Evolutionary conservation across 2,888 invertebrate species (phyloP), one percentile per base, ranked within the genome.

Genomic region (Leistus spinibarbis): DNA sequence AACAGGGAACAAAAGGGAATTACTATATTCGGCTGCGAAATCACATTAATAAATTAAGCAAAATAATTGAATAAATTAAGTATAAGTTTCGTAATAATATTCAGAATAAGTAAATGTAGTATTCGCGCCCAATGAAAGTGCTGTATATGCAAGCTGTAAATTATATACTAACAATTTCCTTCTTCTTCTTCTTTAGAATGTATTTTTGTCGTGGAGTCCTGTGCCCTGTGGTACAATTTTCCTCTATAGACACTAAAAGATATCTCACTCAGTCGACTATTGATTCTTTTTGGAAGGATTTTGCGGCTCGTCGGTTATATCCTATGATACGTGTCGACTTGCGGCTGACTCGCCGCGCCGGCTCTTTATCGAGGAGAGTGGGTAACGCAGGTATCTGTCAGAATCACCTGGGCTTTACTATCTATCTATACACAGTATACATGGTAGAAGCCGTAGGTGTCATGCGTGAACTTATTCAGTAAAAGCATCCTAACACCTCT

Each of bases 291-390:
- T 22, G n/a, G 60, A 17, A 19, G 60, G 60, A 60, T 60, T 60
- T 60, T 19, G 10, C 19, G 60, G 60, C 19, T 20, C 68, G 53
- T 54, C 54, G 56, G n/a, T 13, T 54, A 54, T 13, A 68, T 68
- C 23, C 68, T 24, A 13, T 68, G 56, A 68, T 68, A 22, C 54
- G 54, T n/a, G 27, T 7, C 22, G 68, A 68, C 68, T 68, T 64
- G 64, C 23, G 20, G 27, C 17, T 57, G 64, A 22, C 23, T n/a
- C 64, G 23, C 3, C 16, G 62, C 17, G 62, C 27, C 20, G 3
- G 64, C 64, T 56, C 54, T 54, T 22, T 54, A 13, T 13, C 13
- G 56, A 19, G 56, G 16, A 56, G 54, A n/a, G 16, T 54, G 16
- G 54, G 54, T 54, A 17, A 16, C 9, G 56, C 9, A 56, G 56